These are phyloP conservation scores for Idaea straminata DNA, from an alignment of 2,888 invertebrate genomes.

Conservation along the genomic window DNA sequence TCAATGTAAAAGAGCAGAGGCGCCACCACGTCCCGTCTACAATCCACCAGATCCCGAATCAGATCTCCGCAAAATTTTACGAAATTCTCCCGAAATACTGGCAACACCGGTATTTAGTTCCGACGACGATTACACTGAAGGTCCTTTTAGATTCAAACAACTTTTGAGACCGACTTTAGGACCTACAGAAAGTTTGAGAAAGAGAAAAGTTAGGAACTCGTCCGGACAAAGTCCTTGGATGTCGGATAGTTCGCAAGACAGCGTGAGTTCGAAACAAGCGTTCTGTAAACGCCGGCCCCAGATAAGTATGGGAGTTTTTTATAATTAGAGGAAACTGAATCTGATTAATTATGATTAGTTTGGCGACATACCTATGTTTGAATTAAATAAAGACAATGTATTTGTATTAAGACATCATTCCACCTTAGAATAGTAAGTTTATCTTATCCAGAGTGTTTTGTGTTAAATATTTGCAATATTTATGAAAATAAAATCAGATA, in stretches of 20 bases:
- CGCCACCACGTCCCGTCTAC: slow-evolving; percentile 56
- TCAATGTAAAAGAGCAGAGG: slow-evolving; percentile 48
- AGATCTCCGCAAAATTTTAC: slow-evolving; percentile 69
- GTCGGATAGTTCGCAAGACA: slow-evolving; percentile 74
- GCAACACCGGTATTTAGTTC: slow-evolving; percentile 69
- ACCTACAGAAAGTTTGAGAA: slow-evolving; percentile 85
- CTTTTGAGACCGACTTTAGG: slow-evolving; percentile 83
- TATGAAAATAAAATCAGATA: no score
- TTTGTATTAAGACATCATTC: neutral
- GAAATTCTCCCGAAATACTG: slow-evolving; percentile 72
- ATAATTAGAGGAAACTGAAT: slow-evolving; percentile 43
- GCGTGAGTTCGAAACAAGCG: slow-evolving; percentile 62
- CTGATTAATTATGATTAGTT: neutral
- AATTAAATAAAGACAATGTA: neutral
- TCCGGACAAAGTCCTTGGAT: slow-evolving; percentile 71
- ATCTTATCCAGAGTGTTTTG: neutral
- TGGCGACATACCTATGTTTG: neutral
- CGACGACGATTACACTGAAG: slow-evolving; percentile 80
- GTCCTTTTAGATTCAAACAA: slow-evolving; percentile 85
- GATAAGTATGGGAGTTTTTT: slow-evolving; percentile 73
- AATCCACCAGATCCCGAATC: slow-evolving; percentile 68
- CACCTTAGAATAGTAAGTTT: neutral
- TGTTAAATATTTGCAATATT: no score
- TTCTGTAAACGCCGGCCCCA: slow-evolving; percentile 70
- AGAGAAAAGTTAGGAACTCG: slow-evolving; percentile 78